These are phyloP conservation scores for Lepisosteus osseus DNA, from an alignment of 2,113 vertebrate genomes.

Conservation along the genomic window DNA sequence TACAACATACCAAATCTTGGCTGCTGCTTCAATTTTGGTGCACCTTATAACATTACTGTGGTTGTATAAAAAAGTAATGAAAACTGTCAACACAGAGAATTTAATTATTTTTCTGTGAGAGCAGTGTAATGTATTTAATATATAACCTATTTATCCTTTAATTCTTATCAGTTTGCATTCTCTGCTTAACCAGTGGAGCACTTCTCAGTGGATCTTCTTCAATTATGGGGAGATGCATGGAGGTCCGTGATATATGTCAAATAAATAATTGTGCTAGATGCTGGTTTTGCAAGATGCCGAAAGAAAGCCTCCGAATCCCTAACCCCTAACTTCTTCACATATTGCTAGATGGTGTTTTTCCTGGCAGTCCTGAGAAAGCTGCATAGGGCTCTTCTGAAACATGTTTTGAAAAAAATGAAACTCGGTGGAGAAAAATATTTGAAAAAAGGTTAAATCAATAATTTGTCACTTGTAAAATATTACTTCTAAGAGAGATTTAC, in stretches of 20 bases:
- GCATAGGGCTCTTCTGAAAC: constrained; percentile 19
- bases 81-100: too few relatives aligned
- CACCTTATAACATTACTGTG: too few relatives aligned
- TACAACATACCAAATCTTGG: too few relatives aligned
- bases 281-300: constrained; percentile 31
- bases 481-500: constrained; percentile 30
- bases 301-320: too few relatives aligned
- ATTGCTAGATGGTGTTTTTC: constrained; percentile 40
- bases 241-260: neutral
- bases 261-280: constrained; percentile 35
- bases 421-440: constrained; percentile 29
- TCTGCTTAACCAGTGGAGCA: too few relatives aligned
- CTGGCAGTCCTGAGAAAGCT: constrained; percentile 34
- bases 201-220: too few relatives aligned
- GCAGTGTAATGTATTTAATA: too few relatives aligned
- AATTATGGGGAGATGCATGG: neutral
- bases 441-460: constrained; percentile 40
- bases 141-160: too few relatives aligned
- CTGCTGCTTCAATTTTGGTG: too few relatives aligned
- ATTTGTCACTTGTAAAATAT: constrained; percentile 35
- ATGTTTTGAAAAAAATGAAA: constrained; percentile 35
- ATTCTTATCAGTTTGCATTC: too few relatives aligned
- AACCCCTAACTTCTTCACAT: constrained; percentile 20
- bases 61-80: too few relatives aligned
- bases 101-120: too few relatives aligned